phyloP scores from a whole-genome alignment of 2,113 vertebrate genomes.

The Sclerurus mexicanus region DNA sequence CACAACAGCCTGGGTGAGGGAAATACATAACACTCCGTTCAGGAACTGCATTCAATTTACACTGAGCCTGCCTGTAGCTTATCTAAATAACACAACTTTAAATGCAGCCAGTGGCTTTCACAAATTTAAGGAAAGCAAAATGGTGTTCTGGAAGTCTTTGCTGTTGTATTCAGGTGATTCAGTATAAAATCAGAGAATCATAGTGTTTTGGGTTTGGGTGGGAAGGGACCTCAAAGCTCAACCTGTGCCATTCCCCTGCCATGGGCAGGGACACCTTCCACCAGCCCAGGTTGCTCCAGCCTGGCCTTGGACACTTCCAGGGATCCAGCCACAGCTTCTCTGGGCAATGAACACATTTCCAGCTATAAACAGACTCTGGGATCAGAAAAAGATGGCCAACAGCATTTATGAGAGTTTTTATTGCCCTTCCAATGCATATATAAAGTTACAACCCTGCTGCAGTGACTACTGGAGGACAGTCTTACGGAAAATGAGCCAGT shows the following conservation, averaged over 20 bases:
- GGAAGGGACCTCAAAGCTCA: neutral
- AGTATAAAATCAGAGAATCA: neutral
- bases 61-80: neutral
- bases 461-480: neutral
- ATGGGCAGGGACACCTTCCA: neutral
- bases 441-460: neutral
- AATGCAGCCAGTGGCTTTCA: neutral
- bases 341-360: neutral
- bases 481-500: neutral
- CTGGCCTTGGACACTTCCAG: neutral
- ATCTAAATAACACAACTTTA: neutral
- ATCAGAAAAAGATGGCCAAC: neutral
- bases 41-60: neutral
- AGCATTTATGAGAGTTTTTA: neutral
- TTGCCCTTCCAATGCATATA: neutral
- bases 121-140: neutral
- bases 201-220: neutral
- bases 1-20: neutral
- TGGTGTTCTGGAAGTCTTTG: neutral
- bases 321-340: neutral
- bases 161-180: neutral
- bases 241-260: neutral
- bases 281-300: fast-evolving
- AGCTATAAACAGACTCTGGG: neutral
- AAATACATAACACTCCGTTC: neutral